Evolutionary conservation across 2,113 vertebrate species (phyloP), one percentile per base, ranked within the genome.

Genomic region (Lathamus discolor): DNA sequence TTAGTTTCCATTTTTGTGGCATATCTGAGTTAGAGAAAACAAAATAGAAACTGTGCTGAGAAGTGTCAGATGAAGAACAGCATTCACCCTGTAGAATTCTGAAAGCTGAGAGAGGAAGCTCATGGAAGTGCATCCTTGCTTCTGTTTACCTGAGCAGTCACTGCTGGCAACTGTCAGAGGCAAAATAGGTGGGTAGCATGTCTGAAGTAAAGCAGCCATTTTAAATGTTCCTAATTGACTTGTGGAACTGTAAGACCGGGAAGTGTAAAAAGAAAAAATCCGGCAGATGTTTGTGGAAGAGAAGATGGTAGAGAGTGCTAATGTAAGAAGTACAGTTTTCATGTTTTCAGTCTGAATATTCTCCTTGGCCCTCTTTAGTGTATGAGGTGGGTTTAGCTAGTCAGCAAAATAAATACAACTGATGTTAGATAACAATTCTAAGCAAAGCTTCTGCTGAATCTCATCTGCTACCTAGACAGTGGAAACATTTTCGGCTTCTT

Each of bases 191-290:
- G 10, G 7, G 4, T 28, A 4, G 63, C 49, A 64, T 59, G 15
- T 25, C 46, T 70, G 55, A 79, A 59, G 61, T 18, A 74, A 87
- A 72, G 6, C 8, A 72, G 13, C 13, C 10, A 17, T 39, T 83
- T 17, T 5, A 61, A 83, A 61, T 55, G 7, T 13, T 87, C 14
- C 57, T 75, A 37, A 18, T 22, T 64, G 52, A 64, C 15, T 27
- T 55, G 6, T 28, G 31, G 31, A 93, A 75, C 1, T 67, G 17
- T 46, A 59, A 90, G 54, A 31, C 14, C 5, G 17, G 20, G 7
- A 79, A 46, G 0, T 28, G 17, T 23, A 0, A 49, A 54, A 79
- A 0, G 44, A 54, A 79, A 39, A 39, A 44, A 33, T 1, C 2
- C 31, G 13, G 1, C 54, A 19, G 44, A n/a, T 2, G 8, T 54